Base-by-base conservation (phyloP, 1,140 invertebrate genomes). In the Sycophila sp. region DNA sequence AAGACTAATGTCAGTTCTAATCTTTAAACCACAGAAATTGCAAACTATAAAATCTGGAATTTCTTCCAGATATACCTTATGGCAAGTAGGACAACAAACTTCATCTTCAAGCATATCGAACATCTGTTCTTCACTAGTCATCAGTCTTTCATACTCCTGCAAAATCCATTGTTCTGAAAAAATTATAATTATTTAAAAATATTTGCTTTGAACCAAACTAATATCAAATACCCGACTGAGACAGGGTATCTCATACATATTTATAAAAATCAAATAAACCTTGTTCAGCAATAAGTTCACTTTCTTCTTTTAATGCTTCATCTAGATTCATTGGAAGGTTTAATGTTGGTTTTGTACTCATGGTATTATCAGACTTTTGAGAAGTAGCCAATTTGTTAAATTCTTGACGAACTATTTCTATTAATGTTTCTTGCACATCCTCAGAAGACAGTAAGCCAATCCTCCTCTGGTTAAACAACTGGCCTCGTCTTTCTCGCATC, bases 141-240 rank as follows among this genome's bases (percentile, higher is more conserved):
- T 47, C 42, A 83, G 62, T 69, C 58, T 80, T 26, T 86, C 81
- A 56, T 85, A 86, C 68, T 86, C 84, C 69, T 76, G 28, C 4
- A 83, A 19, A 28, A 86, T 79, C 84, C 83, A 86, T 74, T 80
- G 67, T 75, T 85, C 84, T 85, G 49, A 8, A 77, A 74, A 65
- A 73, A 56, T 36, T 19, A n/a, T 22, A 22, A 30, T 10, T 74
- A 26, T 56, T 32, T 4, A 40, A 36, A 22, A 60, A n/a, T 22
- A 22, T 47, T 19, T 0, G 19, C 1, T 42, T 40, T 17, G n/a
- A n/a, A n/a, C n/a, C n/a, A n/a, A n/a, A n/a, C n/a, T n/a, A 42
- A 56, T 13, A 36, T 10, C 34, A 17, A 30, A 53, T 7, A 24
- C 19, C 19, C n/a, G n/a, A n/a, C n/a, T n/a, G n/a, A n/a, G n/a